Percentiles rank a stretch among this genome's conserved stretches.
phyloP scores from a whole-genome alignment of 2,797 vertebrate genomes.

The Poecilia picta region DNA sequence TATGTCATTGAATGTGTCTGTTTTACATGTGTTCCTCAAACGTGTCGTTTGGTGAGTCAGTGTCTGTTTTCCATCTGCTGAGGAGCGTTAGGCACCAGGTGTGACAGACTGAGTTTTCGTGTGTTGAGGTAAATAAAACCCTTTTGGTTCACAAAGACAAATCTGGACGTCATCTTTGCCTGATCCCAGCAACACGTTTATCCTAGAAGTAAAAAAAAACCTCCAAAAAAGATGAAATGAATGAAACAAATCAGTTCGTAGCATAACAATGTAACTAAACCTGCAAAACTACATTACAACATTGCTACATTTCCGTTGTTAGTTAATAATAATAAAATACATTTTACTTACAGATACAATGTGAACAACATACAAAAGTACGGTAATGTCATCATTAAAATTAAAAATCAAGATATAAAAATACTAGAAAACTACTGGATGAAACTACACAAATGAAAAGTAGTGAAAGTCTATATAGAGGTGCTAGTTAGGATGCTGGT shows the following conservation, averaged over 20 bases:
- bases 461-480: neutral
- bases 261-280: neutral
- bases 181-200: too few species aligned
- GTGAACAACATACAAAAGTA: neutral
- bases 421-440: neutral
- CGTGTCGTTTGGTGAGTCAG: too few species aligned
- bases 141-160: too few species aligned
- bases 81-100: too few species aligned
- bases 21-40: too few species aligned
- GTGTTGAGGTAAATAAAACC: too few species aligned
- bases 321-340: neutral
- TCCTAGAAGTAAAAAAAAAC: neutral
- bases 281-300: neutral
- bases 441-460: neutral
- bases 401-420: neutral
- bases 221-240: neutral
- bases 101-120: too few species aligned
- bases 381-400: neutral
- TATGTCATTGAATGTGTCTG: too few species aligned
- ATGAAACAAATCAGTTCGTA: neutral
- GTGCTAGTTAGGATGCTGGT: neutral
- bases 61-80: too few species aligned
- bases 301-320: neutral
- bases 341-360: neutral
- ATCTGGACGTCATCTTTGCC: too few species aligned